Evolutionary conservation across 2,797 vertebrate species (phyloP), one percentile per base, ranked within the genome.

Genomic region (Enteromius anoplus): DNA sequence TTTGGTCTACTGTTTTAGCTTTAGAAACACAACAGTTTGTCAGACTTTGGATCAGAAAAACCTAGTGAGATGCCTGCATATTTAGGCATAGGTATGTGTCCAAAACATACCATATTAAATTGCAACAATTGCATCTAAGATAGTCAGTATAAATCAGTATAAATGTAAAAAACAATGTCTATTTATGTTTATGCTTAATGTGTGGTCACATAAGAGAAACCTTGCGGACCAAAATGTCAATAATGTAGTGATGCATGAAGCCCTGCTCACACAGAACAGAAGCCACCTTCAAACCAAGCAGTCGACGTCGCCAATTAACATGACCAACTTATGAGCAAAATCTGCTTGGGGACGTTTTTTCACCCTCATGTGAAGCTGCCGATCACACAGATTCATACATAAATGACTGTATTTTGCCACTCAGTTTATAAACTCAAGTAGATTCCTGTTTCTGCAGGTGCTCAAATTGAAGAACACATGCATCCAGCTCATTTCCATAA

Each of bases 31-130:
- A 73, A 53, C 3, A 51, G 12, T 55, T 14, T 53, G 29, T 53
- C 29, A 73, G 29, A 32, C 47, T 34, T 21, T 19, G 26, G 29
- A 32, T 73, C 19, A 37, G 29, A 53, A 51, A 51, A 72, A 51
- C 51, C 19, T 34, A 37, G 29, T 53, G 71, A 73, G 49, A 73
- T 73, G 70, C 58, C 23, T 29, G 26, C 70, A 32, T 51, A 21
- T 72, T 51, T 51, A 72, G 47, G 47, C 29, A 53, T 53, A 72
- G 9, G 45, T 47, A 73, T 73, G 71, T 11, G 10, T 72, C 12
- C 69, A 72, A 58, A 58, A 58, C 5, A 62, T 62, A 62, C 11
- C 11, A 15, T 62, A 62, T 17, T 64, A 32, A 62, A 29, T 5
- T 62, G 10, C 49, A 53, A 37, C 5, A 37, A 49, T 49, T 0